Percentiles rank a stretch among this genome's conserved stretches.
These are phyloP conservation scores for Drosophila falleni DNA, from an alignment of 2,888 invertebrate genomes.

Conservation along the genomic window DNA sequence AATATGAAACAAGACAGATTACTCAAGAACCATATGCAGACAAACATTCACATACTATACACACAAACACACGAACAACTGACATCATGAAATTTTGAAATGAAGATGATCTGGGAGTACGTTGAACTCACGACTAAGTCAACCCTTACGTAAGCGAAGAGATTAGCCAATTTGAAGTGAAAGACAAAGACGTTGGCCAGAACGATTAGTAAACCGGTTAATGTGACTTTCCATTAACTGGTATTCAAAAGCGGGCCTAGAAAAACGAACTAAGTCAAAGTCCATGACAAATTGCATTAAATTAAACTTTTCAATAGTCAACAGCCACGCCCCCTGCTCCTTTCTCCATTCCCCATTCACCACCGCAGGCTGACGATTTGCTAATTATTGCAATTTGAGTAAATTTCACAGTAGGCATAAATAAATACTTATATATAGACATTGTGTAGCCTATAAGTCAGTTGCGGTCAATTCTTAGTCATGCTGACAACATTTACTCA, in stretches of 20 bases:
- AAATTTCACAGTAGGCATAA: slow-evolving; percentile 3
- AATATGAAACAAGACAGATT: slow-evolving; percentile 13
- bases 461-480: slow-evolving; percentile 52
- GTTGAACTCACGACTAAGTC: slow-evolving; percentile 34
- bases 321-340: slow-evolving; percentile 34
- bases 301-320: slow-evolving; percentile 11
- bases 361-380: slow-evolving; percentile 38
- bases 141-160: slow-evolving; percentile 58
- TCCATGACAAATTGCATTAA: slow-evolving; percentile 31
- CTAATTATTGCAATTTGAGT: slow-evolving; percentile 41
- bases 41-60: no score
- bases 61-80: slow-evolving; percentile 5
- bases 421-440: slow-evolving; percentile 5
- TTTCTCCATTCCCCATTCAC: slow-evolving; percentile 49
- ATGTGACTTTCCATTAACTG: slow-evolving; percentile 57
- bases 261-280: slow-evolving; percentile 21
- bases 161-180: slow-evolving; percentile 55
- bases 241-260: slow-evolving; percentile 38
- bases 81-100: slow-evolving; percentile 37
- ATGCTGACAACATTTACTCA: slow-evolving; percentile 45
- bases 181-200: slow-evolving; percentile 50
- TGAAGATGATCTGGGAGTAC: slow-evolving; percentile 21
- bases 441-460: slow-evolving; percentile 29
- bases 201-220: slow-evolving; percentile 64
- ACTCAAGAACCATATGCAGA: slow-evolving; percentile 6